Evolutionary conservation across 2,113 vertebrate genomes (phyloP).

Genomic region (Corythaeola cristata): DNA sequence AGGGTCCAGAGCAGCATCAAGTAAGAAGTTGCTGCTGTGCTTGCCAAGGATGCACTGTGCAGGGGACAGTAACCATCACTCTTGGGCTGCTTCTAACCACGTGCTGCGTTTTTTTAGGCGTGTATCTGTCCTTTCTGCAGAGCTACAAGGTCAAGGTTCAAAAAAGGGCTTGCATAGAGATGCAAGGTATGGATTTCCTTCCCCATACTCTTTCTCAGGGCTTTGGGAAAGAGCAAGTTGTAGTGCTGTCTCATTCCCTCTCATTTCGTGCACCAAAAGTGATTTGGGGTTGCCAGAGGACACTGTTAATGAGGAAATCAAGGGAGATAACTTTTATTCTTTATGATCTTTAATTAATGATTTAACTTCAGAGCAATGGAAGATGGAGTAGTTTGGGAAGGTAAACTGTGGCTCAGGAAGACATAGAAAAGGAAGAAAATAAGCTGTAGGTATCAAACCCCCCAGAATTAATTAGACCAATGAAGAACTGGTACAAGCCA

Average conservation of each 20-base stretch:
- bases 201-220: neutral
- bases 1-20: neutral
- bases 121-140: neutral
- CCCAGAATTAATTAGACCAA: neutral
- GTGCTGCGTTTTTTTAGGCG: rapidly evolving
- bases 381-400: neutral
- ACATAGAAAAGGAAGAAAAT: neutral
- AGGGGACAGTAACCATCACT: neutral
- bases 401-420: neutral
- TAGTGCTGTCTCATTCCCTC: neutral
- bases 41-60: rapidly evolving
- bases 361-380: neutral
- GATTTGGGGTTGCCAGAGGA: neutral
- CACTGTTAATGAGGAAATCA: neutral
- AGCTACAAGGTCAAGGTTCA: neutral
- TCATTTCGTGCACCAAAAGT: rapidly evolving
- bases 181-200: neutral
- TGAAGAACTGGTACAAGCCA: neutral
- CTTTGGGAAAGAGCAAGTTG: neutral
- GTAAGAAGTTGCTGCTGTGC: neutral
- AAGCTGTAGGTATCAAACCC: neutral
- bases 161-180: neutral
- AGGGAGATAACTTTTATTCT: neutral
- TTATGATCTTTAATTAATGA: conserved; percentile 40
- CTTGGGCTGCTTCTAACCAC: neutral